Percentiles rank a stretch among this genome's conserved stretches.
Evolutionary conservation across 2,888 invertebrate genomes (phyloP).

Genomic region (Gastracanthus pulcherrimus): DNA sequence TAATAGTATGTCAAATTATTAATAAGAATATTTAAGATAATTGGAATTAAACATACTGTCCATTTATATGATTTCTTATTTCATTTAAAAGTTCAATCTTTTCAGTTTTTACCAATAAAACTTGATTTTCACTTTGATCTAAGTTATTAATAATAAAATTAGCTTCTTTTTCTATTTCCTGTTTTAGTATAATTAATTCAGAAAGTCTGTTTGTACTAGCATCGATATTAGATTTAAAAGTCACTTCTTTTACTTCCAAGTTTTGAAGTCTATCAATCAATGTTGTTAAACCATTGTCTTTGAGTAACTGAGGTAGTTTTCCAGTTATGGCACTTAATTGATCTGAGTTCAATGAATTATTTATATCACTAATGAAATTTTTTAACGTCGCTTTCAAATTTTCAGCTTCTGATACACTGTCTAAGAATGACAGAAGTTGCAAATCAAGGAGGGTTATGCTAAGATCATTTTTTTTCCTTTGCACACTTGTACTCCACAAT

Average conservation of each 20-base stretch:
- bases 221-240: background rate
- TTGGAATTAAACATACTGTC: background rate
- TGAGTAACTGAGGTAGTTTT: background rate
- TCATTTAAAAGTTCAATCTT: background rate
- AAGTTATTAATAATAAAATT: background rate
- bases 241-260: background rate
- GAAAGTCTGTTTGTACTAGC: background rate
- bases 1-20: background rate
- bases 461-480: background rate
- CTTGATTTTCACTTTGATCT: background rate
- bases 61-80: background rate
- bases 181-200: background rate
- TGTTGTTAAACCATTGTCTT: background rate
- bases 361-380: background rate
- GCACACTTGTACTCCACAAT: background rate
- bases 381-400: background rate
- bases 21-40: background rate
- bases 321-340: background rate
- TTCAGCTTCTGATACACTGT: background rate
- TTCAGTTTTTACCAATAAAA: background rate
- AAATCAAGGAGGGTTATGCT: background rate
- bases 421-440: background rate
- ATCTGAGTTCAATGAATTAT: background rate
- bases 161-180: background rate
- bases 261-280: background rate